Conservation (phyloP, 2,888 invertebrate species). For the Mesodorylaimus sp. region DNA sequence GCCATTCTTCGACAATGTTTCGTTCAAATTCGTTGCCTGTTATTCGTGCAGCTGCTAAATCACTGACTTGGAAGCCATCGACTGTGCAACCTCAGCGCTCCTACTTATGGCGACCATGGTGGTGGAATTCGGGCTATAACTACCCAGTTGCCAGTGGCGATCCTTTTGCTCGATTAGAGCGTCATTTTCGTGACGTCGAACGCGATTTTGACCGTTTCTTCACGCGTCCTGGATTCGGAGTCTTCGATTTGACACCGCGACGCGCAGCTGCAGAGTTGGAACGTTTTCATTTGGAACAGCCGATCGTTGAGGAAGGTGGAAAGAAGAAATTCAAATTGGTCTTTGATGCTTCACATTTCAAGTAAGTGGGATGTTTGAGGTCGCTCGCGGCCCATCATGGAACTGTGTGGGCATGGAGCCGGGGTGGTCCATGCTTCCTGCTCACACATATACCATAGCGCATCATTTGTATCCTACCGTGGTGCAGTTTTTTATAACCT, state of each 20-base stretch:
- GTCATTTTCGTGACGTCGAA: not conserved
- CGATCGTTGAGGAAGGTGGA: conserved; percentile 18
- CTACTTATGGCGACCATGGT: not conserved
- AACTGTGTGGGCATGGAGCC: no score
- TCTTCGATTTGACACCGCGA: no score
- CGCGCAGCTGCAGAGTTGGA: conserved; percentile 8
- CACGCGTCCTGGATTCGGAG: not conserved
- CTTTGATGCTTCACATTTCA: conserved; percentile 18
- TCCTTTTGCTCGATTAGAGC: not conserved
- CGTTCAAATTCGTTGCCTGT: not conserved
- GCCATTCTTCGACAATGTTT: no score
- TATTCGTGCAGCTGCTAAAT: not conserved
- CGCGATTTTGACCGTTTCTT: not conserved
- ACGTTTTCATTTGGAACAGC: conserved; percentile 13
- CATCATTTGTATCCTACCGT: no score
- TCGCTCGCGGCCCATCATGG: no score
- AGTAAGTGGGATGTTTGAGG: not conserved
- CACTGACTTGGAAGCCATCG: no score
- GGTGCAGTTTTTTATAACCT: no score
- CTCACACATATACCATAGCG: no score
- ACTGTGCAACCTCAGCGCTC: no score
- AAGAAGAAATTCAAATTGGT: conserved; percentile 17
- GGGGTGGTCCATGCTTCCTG: no score
- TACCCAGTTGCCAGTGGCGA: not conserved
- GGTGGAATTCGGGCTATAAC: not conserved